These are phyloP conservation scores for Galbula dea DNA, from an alignment of 2,113 vertebrate genomes.

Conservation along the genomic window DNA sequence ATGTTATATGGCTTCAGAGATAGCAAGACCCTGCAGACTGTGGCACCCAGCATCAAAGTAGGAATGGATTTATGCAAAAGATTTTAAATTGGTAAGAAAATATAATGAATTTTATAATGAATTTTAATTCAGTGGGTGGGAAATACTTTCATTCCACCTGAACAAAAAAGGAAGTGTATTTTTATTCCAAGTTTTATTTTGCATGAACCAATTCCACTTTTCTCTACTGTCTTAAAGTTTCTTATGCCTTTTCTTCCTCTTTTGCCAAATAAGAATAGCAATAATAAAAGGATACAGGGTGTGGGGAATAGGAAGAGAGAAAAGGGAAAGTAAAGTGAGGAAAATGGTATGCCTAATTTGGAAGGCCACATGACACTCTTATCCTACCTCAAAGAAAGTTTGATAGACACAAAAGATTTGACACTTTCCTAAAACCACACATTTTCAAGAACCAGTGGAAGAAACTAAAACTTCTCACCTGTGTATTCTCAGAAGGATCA, in stretches of 20 bases:
- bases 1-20: not conserved
- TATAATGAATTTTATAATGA: not conserved
- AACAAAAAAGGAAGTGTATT: not conserved
- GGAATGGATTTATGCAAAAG: not conserved
- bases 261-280: not conserved
- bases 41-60: not conserved
- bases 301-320: not conserved
- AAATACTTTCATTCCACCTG: not conserved
- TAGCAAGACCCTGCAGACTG: not conserved
- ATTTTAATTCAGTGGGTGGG: not conserved
- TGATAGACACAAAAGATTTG: not conserved
- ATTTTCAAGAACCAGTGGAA: not conserved
- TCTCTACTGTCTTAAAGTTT: not conserved
- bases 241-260: not conserved
- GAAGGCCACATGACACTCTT: not conserved
- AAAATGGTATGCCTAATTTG: not conserved
- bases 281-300: not conserved
- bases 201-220: not conserved
- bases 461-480: not conserved
- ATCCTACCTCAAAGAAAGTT: not conserved
- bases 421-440: not conserved
- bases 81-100: not conserved
- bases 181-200: not conserved
- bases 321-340: not conserved
- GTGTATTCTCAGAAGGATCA: slow-evolving; percentile 2